Evolutionary conservation across 2,888 invertebrate genomes (phyloP), one percentile per base, ranked within the genome.

Genomic region (Melanostoma scalare): DNA sequence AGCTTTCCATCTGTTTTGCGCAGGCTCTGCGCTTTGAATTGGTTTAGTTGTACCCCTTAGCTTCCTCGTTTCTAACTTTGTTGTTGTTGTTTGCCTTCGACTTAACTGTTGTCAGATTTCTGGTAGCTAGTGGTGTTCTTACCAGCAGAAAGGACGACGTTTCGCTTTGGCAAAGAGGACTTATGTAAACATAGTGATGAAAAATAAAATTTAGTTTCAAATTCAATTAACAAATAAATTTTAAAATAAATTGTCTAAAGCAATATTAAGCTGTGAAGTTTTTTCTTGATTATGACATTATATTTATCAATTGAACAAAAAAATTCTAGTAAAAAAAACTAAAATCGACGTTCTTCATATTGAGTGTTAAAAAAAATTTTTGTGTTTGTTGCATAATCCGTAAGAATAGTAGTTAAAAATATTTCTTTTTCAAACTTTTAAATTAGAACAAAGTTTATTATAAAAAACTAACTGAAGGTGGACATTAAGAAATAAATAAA

Each of bases 61-160:
- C 60, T 68, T 55, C 48, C 33, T 69, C 36, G n/a, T 56, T 36
- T 53, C 56, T 50, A 46, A 36, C 40, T 10, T 76, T 77, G 73
- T 77, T 77, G 73, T 77, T 77, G 77, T 77, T 82, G 61, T 77
- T 77, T 71, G 76, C 40, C 63, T 67, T 67, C 52, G 48, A 72
- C 69, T 68, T 38, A 42, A 81, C 60, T 68, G 20, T 63, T 82
- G 81, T 77, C 77, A 81, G 71, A 81, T 55, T 73, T 82, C 68
- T 78, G 63, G 38, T 69, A 65, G 74, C 78, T 69, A 65, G 60
- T 68, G 65, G 73, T 78, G 63, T 65, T 63, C 50, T 52, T 44
- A 58, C 52, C 31, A 63, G n/a, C 44, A 72, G 69, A 76, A 72
- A 77, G 77, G 77, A 81, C 72, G 33, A 61, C 50, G 60, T 44